Conservation (phyloP, 2,888 invertebrate genomes). For the Protonemura montana region DNA sequence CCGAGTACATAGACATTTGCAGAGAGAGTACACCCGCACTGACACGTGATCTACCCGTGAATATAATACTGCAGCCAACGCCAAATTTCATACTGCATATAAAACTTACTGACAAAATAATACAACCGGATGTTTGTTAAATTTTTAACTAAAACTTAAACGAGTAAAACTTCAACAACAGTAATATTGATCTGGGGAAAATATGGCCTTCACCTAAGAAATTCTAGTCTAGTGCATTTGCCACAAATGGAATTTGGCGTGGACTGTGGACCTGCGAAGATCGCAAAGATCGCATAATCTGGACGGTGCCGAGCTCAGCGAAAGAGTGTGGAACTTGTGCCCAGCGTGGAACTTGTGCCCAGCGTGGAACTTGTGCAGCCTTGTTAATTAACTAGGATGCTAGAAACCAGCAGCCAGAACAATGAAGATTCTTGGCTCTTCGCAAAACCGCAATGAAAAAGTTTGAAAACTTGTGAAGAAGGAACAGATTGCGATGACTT, state of each 20-base stretch:
- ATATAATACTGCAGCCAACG: not conserved
- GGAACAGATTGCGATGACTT: conserved; percentile 5
- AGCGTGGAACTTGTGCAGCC: not conserved
- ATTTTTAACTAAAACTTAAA: not conserved
- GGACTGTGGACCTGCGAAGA: not conserved
- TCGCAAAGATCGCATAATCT: not conserved
- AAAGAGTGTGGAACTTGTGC: not conserved
- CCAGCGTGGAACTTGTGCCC: too few species aligned
- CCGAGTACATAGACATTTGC: not conserved
- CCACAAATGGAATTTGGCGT: not conserved
- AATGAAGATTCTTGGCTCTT: not conserved
- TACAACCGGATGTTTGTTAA: not conserved
- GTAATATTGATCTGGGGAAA: not conserved
- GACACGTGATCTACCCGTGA: too few species aligned
- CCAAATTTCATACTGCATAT: too few species aligned
- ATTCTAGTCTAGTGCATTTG: not conserved
- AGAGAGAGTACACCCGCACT: too few species aligned
- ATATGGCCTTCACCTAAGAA: not conserved
- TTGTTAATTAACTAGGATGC: not conserved
- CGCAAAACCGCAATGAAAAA: not conserved
- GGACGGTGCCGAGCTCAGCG: not conserved
- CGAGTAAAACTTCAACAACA: not conserved
- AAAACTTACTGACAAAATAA: not conserved
- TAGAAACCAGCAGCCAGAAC: not conserved
- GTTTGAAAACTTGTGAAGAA: conserved; percentile 7